A percentile compares a stretch with the other conserved stretches of the same genome.
phyloP scores from a whole-genome alignment of 2,113 vertebrate genomes.

The Salminus brasiliensis region DNA sequence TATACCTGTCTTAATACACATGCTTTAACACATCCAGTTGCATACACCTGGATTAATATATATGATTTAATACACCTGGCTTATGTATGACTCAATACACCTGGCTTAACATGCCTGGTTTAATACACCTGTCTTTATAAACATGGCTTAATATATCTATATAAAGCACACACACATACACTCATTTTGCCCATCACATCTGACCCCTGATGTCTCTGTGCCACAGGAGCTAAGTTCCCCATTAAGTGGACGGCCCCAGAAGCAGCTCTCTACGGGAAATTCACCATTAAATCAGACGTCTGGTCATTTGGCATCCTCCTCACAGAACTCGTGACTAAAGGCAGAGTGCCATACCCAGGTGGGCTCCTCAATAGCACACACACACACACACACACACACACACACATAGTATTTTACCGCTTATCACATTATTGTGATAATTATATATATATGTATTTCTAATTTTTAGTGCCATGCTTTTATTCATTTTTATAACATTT shows the following conservation, averaged over 20 bases:
- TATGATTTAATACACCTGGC: background rate
- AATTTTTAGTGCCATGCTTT: too few species aligned
- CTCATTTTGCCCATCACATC: background rate
- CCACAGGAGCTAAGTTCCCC: conserved; percentile 93
- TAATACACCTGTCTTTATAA: background rate
- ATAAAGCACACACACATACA: background rate
- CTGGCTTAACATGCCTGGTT: background rate
- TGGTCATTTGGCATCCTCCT: conserved; percentile 98
- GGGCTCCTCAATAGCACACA: too few species aligned
- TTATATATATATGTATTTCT: too few species aligned
- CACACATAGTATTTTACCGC: background rate
- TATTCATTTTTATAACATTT: too few species aligned
- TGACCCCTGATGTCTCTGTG: conserved; percentile 36
- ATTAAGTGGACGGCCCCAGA: conserved; percentile 98
- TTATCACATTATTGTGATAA: background rate
- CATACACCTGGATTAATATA: background rate
- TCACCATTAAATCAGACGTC: conserved; percentile 98
- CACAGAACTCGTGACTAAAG: conserved; percentile 97
- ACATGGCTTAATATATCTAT: background rate
- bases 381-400: background rate
- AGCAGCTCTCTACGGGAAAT: conserved; percentile 92
- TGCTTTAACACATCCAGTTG: background rate
- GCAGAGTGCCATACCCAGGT: conserved; percentile 98
- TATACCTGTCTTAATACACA: too few species aligned
- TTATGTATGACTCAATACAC: background rate